Percentiles rank a stretch among this genome's conserved stretches.
Conservation (phyloP, 1,140 invertebrate species). For the Zophobas atratus region DNA sequence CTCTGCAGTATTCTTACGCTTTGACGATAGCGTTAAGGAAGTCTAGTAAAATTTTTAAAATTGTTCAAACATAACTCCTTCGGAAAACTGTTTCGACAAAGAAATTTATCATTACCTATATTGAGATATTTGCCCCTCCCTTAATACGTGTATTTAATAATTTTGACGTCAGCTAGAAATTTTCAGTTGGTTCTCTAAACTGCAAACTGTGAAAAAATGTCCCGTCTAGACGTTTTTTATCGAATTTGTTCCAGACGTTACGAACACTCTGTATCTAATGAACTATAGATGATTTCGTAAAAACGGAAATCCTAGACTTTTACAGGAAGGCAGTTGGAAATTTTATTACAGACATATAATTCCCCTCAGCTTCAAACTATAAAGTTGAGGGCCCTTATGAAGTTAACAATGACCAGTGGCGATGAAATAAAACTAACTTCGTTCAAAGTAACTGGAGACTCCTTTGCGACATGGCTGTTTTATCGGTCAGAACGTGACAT, state of each 20-base stretch:
- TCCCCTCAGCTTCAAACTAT: constrained; percentile 27
- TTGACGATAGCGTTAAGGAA: too few species aligned
- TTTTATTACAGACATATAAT: constrained; percentile 32
- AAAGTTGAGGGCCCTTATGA: constrained; percentile 22
- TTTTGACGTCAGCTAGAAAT: too few species aligned
- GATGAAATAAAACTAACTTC: constrained; percentile 10
- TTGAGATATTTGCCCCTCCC: too few species aligned
- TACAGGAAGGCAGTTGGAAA: constrained; percentile 13
- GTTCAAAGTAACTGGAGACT: background rate
- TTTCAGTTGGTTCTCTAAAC: background rate
- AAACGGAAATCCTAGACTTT: constrained; percentile 15
- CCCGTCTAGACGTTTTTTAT: too few species aligned
- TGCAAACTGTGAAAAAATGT: background rate
- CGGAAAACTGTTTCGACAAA: too few species aligned
- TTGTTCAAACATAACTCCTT: too few species aligned
- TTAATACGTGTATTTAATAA: too few species aligned
- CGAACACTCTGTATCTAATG: too few species aligned
- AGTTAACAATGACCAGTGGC: constrained; percentile 24
- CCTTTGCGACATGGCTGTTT: constrained; percentile 2
- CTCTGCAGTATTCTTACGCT: too few species aligned
- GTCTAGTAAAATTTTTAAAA: too few species aligned
- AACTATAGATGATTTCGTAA: background rate
- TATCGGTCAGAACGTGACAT: constrained; percentile 12
- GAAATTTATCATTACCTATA: too few species aligned
- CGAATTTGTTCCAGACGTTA: too few species aligned